Evolutionary conservation across 2,113 vertebrate genomes (phyloP).

Genomic region (Vulpes ferrilata): DNA sequence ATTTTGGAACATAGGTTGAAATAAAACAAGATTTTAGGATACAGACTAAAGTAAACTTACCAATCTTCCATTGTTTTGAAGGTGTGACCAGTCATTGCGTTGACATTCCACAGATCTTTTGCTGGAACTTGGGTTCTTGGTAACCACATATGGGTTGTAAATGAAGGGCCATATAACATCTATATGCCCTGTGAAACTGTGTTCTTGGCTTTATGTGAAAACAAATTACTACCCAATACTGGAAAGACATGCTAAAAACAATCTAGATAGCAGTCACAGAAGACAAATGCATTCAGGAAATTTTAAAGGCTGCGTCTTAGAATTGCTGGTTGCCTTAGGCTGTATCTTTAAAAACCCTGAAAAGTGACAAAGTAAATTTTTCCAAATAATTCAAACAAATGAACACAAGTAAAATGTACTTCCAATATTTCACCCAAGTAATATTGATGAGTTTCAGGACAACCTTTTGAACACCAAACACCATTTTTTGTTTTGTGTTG

Average conservation of each 20-base stretch:
- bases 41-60: constrained; percentile 69
- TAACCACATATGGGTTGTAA: background rate
- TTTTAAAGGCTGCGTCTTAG: background rate
- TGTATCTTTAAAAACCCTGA: background rate
- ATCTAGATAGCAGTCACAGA: background rate
- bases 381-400: background rate
- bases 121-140: constrained; percentile 49
- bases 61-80: constrained; percentile 42
- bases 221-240: background rate
- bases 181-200: background rate
- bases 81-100: constrained; percentile 32
- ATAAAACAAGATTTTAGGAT: constrained; percentile 25
- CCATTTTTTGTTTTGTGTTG: background rate
- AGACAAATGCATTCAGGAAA: constrained; percentile 7
- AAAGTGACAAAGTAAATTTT: background rate
- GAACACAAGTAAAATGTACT: background rate
- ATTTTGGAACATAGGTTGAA: background rate
- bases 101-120: constrained; percentile 55
- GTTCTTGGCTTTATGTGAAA: background rate
- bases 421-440: background rate
- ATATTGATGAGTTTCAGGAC: background rate
- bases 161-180: background rate
- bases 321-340: background rate
- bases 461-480: background rate
- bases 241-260: background rate